phyloP scores from a whole-genome alignment of 2,113 vertebrate genomes.

The Bostrychus sinensis region DNA sequence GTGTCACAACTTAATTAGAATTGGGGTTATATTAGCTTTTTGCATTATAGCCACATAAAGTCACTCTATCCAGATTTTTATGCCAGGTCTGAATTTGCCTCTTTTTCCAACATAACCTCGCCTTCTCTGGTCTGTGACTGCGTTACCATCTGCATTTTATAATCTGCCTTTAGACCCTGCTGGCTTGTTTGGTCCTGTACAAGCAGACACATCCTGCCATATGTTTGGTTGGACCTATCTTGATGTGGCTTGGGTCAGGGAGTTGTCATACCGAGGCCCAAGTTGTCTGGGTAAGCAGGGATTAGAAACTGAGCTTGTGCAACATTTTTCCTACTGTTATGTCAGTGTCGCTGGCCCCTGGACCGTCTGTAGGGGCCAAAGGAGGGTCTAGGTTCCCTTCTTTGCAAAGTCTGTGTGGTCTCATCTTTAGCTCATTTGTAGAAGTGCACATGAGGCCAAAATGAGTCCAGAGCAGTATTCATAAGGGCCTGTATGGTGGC shows the following conservation, averaged over 20 bases:
- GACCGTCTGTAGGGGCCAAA: slow-evolving; percentile 24
- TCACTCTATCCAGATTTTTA: not conserved
- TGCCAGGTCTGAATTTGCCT: not conserved
- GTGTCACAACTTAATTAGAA: no score
- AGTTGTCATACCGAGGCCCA: slow-evolving; percentile 38
- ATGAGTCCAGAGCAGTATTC: slow-evolving; percentile 23
- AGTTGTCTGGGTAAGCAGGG: slow-evolving; percentile 25
- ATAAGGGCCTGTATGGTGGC: not conserved
- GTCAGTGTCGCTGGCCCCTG: slow-evolving; percentile 52
- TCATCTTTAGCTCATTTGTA: slow-evolving; percentile 28
- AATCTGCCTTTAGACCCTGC: slow-evolving; percentile 24
- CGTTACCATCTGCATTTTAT: slow-evolving; percentile 64
- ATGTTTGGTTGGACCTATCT: slow-evolving; percentile 10
- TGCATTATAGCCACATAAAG: no score
- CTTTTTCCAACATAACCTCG: slow-evolving; percentile 6
- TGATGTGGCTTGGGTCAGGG: slow-evolving; percentile 20
- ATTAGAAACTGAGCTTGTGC: slow-evolving; percentile 43
- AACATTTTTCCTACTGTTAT: slow-evolving; percentile 57
- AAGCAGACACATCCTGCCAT: slow-evolving; percentile 16
- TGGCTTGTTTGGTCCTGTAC: slow-evolving; percentile 7
- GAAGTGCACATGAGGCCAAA: slow-evolving; percentile 26
- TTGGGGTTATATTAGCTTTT: no score
- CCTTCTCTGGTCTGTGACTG: slow-evolving; percentile 36
- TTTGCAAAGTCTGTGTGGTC: slow-evolving; percentile 62
- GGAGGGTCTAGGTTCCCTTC: slow-evolving; percentile 43